Base-by-base conservation (phyloP, 2,113 vertebrate genomes). In the Tiliqua scincoides region DNA sequence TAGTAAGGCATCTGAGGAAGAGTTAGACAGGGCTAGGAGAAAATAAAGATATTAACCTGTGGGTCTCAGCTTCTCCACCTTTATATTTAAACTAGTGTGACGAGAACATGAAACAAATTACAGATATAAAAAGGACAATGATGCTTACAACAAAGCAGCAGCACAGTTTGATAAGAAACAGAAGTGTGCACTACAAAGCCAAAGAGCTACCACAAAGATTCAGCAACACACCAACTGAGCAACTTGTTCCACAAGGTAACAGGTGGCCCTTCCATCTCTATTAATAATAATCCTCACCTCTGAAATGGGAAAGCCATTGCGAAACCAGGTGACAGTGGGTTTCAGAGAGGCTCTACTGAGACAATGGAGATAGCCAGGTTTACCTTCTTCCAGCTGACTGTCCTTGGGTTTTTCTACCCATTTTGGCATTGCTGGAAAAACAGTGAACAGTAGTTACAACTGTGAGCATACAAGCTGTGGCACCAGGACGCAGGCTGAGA, bases 291-390 rank as follows among this genome's bases (percentile, higher is more conserved):
- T 48, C 7, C 97, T 95, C 81, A 99, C 98, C 97, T 98, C 98
- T 0, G 97, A 95, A 94, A 99, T 97, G 78, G 96, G 89, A 83
- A 96, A 89, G 23, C 92, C 96, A 6, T 98, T 99, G 88, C 98
- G 97, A 88, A 97, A 96, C 99, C 99, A 99, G 73, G 95, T 96
- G 91, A 99, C 96, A 0, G 96, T 96, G 21, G 98, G 98, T 40
- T 97, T 97, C 6, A 98, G 97, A 23, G 97, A 98, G 71, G 97
- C 97, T 90, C 96, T 97, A 59, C 98, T 97, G 27, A 97, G 95
- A 80, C 99, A 99, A 94, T 99, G 98, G 77, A 99, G 96, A 87
- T 97, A 99, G 63, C 99, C 99, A 0, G 98, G 98, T 90, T 97
- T 98, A 65, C 99, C 98, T 90, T 99, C 99, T 91, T 99, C 98